These are phyloP conservation scores for Ahaetulla prasina DNA, from an alignment of 2,113 vertebrate genomes.

Conservation along the genomic window DNA sequence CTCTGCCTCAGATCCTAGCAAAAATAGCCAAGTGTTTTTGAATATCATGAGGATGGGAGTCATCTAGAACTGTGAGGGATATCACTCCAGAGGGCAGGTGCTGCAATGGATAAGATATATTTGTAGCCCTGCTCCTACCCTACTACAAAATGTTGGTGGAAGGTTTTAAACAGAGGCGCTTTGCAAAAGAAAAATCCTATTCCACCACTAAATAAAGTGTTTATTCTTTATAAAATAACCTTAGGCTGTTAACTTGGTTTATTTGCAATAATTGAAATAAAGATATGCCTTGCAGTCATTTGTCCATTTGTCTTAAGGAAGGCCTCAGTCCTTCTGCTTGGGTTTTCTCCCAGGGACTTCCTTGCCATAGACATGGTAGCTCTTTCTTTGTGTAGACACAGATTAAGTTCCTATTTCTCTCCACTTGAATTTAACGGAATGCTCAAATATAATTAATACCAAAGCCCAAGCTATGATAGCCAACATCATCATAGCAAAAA, in stretches of 20 bases:
- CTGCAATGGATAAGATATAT: no score
- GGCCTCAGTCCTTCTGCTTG: no score
- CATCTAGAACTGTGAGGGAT: background rate
- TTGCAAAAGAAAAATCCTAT: background rate
- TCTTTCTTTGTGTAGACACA: background rate
- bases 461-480: background rate
- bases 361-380: no score
- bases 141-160: background rate
- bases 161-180: background rate
- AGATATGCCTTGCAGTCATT: no score
- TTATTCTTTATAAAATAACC: no score
- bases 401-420: background rate
- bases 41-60: background rate
- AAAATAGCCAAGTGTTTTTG: background rate
- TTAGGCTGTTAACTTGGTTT: no score
- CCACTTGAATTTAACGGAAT: constrained; percentile 23
- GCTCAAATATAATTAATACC: background rate
- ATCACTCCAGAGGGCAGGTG: background rate
- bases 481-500: background rate
- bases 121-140: background rate
- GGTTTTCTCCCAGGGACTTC: no score
- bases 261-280: no score
- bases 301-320: no score
- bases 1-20: background rate
- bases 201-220: no score